Base-by-base conservation (phyloP, 2,113 vertebrate genomes). In the Dipodomys merriami region DNA sequence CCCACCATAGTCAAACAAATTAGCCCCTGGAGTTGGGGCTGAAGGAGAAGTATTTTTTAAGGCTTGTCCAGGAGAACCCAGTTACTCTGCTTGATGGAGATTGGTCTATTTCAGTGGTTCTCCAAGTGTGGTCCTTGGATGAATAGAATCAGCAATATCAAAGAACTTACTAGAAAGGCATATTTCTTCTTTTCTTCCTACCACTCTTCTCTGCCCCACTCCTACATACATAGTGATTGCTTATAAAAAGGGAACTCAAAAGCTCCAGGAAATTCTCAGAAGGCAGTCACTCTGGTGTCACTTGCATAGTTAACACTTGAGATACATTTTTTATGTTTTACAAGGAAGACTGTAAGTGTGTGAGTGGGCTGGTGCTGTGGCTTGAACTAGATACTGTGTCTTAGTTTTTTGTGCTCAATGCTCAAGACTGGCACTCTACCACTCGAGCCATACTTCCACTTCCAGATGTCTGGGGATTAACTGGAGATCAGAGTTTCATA, bases 251-350 rank as follows among this genome's bases (percentile, higher is more conserved):
- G 27, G 49, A 49, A 49, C 49, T 49, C 49, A 6, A 65, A 57
- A 90, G 71, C 7, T 23, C 72, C 27, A 64, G 35, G n/a, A 88
- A 49, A 62, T 82, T 93, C 80, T 95, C 74, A 77, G 29, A 93
- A 92, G 60, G 25, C 12, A 73, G 76, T 25, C 4, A 30, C 71
- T n/a, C 64, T 7, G 10, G 18, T 60, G 46, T 80, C 29, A 71
- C 79, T 72, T 67, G 33, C 1, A 85, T 69, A 65, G 39, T 87
- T 60, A 8, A 16, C n/a, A 23, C 25, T 77, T 18, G 74, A 91
- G 85, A 19, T 33, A 60, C 79, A 73, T 64, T 78, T 35, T 72
- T 74, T 46, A 53, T 71, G 49, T 62, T 90, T 68, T n/a, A 35
- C 22, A 86, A 86, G 33, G 9, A 81, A 33, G 25, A 35, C 12